Base-by-base conservation (phyloP, 2,888 invertebrate species). In the Diogma glabrata region DNA sequence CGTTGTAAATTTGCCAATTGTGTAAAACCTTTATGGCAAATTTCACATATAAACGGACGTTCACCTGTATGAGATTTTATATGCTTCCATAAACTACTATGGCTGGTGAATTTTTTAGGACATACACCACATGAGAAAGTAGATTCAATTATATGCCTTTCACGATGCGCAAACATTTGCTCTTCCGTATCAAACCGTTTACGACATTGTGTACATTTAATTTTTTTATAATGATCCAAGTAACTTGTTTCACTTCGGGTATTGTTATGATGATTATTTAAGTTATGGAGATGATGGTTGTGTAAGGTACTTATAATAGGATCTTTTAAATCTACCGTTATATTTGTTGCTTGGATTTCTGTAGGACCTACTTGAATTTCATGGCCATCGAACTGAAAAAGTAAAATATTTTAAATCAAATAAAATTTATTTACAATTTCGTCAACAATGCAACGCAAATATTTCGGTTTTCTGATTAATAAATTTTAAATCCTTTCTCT, bases 1-100 rank as follows among this genome's bases (percentile, higher is more conserved):
- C 55, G 52, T 38, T 55, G 55, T 38, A 55, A 52, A 49, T 55
- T 55, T n/a, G 55, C 53, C 50, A 53, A 46, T 48, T 55, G 55
- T 43, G 55, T 53, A 26, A 55, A 55, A n/a, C 49, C 52, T 45
- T 55, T 55, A 38, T 55, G 46, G 46, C 54, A 55, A 24, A 55
- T 53, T 19, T 51, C 50, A 48, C 55, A 55, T 20, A 51, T 51
- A 51, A 53, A 55, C 1, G 51, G 52, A 3, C 53, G 50, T 33
- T 53, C 55, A 17, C 55, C 55, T 33, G 52, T 46, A 51, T 55
- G 55, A 1, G 51, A 52, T 36, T 55, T 55, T 24, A 50, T 52
- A 47, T 55, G 55, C 30, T 52, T 53, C 52, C 53, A 53, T 28
- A 53, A 52, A 22, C 52, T 53, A 24, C 55, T 55, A 26, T 52